Conservation (phyloP, 2,113 vertebrate genomes). For the Passer domesticus region DNA sequence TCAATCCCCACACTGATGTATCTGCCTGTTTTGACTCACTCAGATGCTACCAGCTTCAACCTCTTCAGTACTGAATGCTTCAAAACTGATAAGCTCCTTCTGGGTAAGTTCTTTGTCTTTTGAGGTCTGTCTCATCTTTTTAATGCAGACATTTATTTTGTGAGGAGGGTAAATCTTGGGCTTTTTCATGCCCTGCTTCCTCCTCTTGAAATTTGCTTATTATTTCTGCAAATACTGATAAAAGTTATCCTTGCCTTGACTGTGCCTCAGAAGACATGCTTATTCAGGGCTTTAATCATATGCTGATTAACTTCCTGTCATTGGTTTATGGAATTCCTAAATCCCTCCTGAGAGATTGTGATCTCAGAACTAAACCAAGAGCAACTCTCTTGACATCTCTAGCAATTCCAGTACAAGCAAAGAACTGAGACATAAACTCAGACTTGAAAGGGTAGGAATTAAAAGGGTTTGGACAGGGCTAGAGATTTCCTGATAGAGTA, state of each 20-base stretch:
- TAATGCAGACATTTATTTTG: neutral
- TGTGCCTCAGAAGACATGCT: neutral
- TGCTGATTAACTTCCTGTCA: neutral
- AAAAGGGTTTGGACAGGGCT: neutral
- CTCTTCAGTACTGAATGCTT: neutral
- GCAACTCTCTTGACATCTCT: neutral
- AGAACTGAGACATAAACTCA: neutral
- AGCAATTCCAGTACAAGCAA: neutral
- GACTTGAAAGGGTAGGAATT: neutral
- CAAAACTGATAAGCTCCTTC: neutral
- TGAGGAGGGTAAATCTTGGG: neutral
- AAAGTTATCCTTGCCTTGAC: neutral
- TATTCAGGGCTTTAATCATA: neutral
- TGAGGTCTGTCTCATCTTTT: neutral
- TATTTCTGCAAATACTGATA: neutral
- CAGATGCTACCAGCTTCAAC: neutral
- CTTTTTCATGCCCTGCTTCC: neutral
- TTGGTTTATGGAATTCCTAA: neutral
- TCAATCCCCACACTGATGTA: neutral
- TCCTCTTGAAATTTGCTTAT: neutral
- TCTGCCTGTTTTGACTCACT: neutral
- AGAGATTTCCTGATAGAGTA: neutral
- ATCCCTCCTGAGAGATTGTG: neutral
- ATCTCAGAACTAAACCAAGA: neutral
- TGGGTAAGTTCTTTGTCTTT: neutral